Conservation (phyloP, 1,140 invertebrate genomes). For the Mylabris phalerata region DNA sequence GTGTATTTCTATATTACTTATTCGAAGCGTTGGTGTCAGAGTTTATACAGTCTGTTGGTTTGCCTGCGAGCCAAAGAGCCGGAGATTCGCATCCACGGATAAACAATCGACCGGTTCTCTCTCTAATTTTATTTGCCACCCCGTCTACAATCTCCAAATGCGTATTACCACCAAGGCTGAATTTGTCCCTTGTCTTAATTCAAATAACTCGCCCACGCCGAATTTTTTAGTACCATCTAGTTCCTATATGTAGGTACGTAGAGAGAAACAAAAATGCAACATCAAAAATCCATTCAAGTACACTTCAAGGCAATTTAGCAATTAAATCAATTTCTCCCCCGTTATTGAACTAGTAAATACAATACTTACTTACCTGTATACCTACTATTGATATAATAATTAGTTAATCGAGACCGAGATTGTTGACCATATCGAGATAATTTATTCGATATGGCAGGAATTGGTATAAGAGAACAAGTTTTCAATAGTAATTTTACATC, state of each 20-base stretch:
- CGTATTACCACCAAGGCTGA: no score
- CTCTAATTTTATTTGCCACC: conserved; percentile 12
- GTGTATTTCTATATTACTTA: background rate
- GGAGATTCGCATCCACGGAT: conserved; percentile 14
- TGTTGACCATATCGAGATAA: conserved; percentile 17
- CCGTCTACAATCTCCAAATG: background rate
- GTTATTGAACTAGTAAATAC: conserved; percentile 11
- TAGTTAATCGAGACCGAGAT: conserved; percentile 15
- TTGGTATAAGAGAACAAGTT: conserved; percentile 12
- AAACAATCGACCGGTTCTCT: conserved; percentile 16
- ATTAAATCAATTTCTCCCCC: conserved; percentile 10
- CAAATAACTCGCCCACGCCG: no score
- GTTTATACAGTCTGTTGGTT: background rate
- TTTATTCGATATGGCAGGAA: conserved; percentile 10
- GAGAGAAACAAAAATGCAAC: conserved; percentile 1
- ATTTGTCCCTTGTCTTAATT: no score
- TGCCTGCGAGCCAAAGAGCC: conserved; percentile 10
- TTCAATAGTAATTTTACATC: conserved; percentile 14
- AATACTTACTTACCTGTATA: background rate
- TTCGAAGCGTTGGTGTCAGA: conserved; percentile 10
- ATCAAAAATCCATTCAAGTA: no score
- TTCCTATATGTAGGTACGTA: background rate
- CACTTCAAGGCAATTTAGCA: conserved; percentile 1
- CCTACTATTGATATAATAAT: conserved; percentile 9
- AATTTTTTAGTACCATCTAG: no score